phyloP scores from a whole-genome alignment of 2,797 vertebrate genomes.

The Karalla daura region DNA sequence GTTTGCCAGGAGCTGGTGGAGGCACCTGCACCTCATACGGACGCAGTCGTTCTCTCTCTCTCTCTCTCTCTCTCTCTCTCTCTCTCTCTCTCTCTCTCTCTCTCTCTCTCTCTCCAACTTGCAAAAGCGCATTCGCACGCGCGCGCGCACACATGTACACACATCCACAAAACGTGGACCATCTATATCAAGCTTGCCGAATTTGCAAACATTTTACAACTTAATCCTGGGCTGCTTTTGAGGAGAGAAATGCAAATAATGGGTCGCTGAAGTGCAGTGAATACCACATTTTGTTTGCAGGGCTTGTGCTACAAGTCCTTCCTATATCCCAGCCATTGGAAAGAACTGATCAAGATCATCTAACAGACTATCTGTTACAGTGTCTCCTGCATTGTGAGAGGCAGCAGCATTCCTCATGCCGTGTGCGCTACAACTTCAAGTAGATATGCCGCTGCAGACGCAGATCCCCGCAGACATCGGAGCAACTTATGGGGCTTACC shows the following conservation, averaged over 20 bases:
- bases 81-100: slow-evolving; percentile 7
- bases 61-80: background rate
- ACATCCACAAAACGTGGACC: background rate
- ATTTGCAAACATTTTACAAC: background rate
- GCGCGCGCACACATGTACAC: background rate
- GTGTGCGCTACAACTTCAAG: slow-evolving; percentile 33
- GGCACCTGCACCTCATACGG: slow-evolving; percentile 25
- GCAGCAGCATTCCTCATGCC: fast-evolving
- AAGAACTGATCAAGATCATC: background rate
- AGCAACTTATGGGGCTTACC: slow-evolving; percentile 64
- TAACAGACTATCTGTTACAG: background rate
- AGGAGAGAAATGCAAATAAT: background rate
- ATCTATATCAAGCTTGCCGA: slow-evolving; percentile 17
- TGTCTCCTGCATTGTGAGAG: background rate
- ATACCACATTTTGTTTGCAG: background rate
- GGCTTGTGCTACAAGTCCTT: background rate
- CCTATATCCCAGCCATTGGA: background rate
- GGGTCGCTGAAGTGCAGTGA: background rate
- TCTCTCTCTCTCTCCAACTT: slow-evolving; percentile 3
- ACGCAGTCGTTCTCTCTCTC: slow-evolving; percentile 25
- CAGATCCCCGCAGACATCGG: slow-evolving; percentile 4
- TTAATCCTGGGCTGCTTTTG: background rate
- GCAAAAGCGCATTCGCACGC: background rate
- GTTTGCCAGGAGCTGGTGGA: slow-evolving; percentile 36
- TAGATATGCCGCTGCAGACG: background rate